phyloP scores from a whole-genome alignment of 1,140 invertebrate species.

The Drosophila sulfurigaster region DNA sequence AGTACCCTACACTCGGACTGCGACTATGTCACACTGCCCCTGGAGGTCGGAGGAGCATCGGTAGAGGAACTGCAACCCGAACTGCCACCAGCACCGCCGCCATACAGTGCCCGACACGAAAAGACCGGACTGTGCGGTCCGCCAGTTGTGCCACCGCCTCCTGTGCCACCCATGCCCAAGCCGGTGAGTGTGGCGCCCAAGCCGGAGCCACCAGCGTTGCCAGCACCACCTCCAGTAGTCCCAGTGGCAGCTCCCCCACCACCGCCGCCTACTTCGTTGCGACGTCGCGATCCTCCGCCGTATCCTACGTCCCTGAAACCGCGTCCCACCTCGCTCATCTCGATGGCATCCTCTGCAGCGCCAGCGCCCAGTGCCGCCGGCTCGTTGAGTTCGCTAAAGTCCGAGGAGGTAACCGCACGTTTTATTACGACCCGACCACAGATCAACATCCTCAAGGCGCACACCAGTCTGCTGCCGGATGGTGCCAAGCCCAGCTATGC shows the following conservation, averaged over 20 bases:
- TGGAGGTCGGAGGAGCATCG: slow-evolving; percentile 85
- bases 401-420: slow-evolving; percentile 88
- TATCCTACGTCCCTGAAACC: slow-evolving; percentile 86
- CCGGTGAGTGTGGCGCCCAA: slow-evolving; percentile 28
- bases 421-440: slow-evolving; percentile 89
- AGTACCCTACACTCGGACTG: slow-evolving; percentile 94
- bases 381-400: slow-evolving; percentile 70
- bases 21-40: slow-evolving; percentile 93
- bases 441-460: slow-evolving; percentile 89
- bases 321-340: slow-evolving; percentile 81
- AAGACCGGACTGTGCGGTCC: slow-evolving; percentile 82
- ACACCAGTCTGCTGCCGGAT: slow-evolving; percentile 86
- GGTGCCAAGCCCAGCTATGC: slow-evolving; percentile 86
- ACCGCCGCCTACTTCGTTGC: slow-evolving; percentile 25
- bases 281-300: slow-evolving; percentile 86
- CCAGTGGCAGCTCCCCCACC: slow-evolving; percentile 12
- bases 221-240: slow-evolving; percentile 14
- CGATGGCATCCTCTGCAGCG: slow-evolving; percentile 58
- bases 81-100: slow-evolving; percentile 85
- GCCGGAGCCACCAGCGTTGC: slow-evolving; percentile 37
- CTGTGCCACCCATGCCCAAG: slow-evolving; percentile 44
- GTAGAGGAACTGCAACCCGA: slow-evolving; percentile 82
- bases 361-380: slow-evolving; percentile 52
- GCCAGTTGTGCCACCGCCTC: slow-evolving; percentile 49
- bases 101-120: slow-evolving; percentile 85